These are phyloP conservation scores for Micromussa lordhowensis DNA, from an alignment of 92 coral and sea anemone species.

Conservation along the genomic window DNA sequence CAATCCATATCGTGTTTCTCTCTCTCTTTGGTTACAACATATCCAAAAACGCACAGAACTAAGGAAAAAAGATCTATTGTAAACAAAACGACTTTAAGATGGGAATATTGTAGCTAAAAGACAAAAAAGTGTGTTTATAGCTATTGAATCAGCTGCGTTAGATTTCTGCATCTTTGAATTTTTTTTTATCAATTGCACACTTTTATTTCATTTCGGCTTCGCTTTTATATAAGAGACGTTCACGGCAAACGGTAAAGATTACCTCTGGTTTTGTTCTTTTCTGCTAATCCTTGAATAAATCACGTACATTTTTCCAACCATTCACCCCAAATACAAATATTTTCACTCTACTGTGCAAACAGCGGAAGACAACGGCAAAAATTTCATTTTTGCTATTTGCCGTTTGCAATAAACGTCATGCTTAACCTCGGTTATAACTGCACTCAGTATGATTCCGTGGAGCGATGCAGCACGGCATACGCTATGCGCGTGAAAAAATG, in stretches of 20 bases:
- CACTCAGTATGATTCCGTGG: not conserved
- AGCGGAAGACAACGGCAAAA: too few relatives aligned
- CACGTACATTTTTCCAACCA: too few relatives aligned
- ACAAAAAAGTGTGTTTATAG: not conserved
- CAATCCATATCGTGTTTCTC: not conserved
- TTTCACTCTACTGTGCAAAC: too few relatives aligned
- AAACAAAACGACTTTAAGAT: not conserved
- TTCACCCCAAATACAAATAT: too few relatives aligned
- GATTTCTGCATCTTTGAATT: not conserved
- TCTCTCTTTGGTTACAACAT: not conserved
- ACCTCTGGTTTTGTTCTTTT: too few relatives aligned
- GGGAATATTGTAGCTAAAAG: not conserved
- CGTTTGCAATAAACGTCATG: too few relatives aligned
- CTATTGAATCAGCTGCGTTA: not conserved
- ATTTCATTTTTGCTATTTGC: too few relatives aligned
- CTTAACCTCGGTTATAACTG: too few relatives aligned
- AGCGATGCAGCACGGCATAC: not conserved
- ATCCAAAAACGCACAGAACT: not conserved
- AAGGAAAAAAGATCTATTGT: not conserved
- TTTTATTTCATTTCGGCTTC: not conserved
- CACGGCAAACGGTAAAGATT: too few relatives aligned
- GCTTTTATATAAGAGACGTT: too few relatives aligned
- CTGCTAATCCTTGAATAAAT: too few relatives aligned
- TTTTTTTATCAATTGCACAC: not conserved
- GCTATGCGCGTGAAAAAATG: too few relatives aligned